Evolutionary conservation across 2,888 invertebrate species (phyloP).

Genomic region (Lampropteryx suffumata): DNA sequence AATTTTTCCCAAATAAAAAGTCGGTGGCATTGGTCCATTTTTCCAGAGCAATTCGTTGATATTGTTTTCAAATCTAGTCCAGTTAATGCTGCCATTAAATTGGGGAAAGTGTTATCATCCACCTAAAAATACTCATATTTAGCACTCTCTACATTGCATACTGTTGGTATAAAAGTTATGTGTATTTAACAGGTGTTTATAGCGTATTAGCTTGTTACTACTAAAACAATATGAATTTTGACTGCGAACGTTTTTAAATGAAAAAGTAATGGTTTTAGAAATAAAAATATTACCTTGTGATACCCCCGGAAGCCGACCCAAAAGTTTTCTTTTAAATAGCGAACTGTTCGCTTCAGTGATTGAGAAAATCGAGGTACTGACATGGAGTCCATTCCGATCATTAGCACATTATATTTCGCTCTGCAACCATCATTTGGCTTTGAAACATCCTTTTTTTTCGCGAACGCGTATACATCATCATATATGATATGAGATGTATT

Average conservation of each 20-base stretch:
- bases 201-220: too few species aligned
- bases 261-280: too few species aligned
- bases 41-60: constrained; percentile 73
- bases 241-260: too few species aligned
- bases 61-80: constrained; percentile 84
- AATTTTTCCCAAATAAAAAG: constrained; percentile 91
- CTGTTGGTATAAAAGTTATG: too few species aligned
- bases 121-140: constrained; percentile 72
- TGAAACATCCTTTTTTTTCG: constrained; percentile 67
- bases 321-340: constrained; percentile 85
- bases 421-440: constrained; percentile 38
- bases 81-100: constrained; percentile 91
- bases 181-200: too few species aligned
- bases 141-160: too few species aligned
- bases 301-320: constrained; percentile 90
- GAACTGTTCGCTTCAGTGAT: constrained; percentile 88
- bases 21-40: constrained; percentile 86
- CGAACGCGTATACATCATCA: constrained; percentile 70
- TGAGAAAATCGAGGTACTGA: constrained; percentile 90
- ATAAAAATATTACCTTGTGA: constrained; percentile 75
- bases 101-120: constrained; percentile 95
- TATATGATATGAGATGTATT: constrained; percentile 56
- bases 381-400: constrained; percentile 93
- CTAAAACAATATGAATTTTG: too few species aligned
- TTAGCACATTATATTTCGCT: constrained; percentile 82